A percentile compares a stretch with the other conserved stretches of the same genome.
Conservation (phyloP, 2,797 vertebrate genomes). For the Phoebastria nigripes region DNA sequence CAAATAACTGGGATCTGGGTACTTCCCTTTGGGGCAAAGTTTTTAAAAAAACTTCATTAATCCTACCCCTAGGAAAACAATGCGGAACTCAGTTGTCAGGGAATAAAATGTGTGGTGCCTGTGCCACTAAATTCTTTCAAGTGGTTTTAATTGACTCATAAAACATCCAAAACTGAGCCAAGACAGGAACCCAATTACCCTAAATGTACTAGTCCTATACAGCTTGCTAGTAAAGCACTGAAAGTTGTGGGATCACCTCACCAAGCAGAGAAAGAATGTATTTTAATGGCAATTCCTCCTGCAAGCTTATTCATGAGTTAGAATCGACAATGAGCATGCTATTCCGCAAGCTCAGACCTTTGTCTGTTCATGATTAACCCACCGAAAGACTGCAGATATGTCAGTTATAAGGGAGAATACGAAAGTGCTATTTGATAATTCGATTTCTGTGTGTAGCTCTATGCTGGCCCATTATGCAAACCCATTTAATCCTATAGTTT, state of each 20-base stretch:
- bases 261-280: neutral
- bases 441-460: neutral
- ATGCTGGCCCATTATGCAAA: neutral
- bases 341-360: neutral
- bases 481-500: neutral
- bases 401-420: neutral
- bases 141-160: slow-evolving; percentile 52
- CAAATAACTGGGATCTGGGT: neutral
- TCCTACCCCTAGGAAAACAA: slow-evolving; percentile 33
- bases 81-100: neutral
- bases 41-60: slow-evolving; percentile 20
- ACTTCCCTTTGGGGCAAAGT: neutral
- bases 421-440: neutral
- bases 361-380: neutral
- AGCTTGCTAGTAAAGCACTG: neutral
- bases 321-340: neutral
- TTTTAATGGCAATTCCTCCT: neutral
- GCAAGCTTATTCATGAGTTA: slow-evolving; percentile 2
- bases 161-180: neutral
- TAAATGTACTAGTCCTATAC: neutral
- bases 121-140: slow-evolving; percentile 36
- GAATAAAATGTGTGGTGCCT: slow-evolving; percentile 31
- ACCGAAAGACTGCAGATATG: neutral
- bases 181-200: slow-evolving; percentile 4
- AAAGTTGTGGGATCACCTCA: neutral